These are phyloP conservation scores for Diceros bicornis DNA, from an alignment of 2,797 vertebrate genomes.

Conservation along the genomic window DNA sequence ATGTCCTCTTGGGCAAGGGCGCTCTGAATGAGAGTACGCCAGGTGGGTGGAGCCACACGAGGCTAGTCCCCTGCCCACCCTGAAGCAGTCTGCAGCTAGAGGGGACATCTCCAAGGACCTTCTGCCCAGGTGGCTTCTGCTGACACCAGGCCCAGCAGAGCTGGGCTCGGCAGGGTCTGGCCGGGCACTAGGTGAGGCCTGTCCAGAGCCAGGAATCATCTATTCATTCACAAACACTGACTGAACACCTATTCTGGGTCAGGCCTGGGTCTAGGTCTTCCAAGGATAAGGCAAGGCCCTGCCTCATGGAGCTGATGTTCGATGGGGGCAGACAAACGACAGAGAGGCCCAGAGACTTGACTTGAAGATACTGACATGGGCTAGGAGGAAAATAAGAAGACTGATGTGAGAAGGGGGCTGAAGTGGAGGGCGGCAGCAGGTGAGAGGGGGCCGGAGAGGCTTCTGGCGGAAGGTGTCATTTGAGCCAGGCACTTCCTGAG, in stretches of 20 bases:
- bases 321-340: background rate
- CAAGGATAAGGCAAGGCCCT: background rate
- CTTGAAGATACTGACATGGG: background rate
- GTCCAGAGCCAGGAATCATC: background rate
- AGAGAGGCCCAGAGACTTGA: background rate
- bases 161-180: background rate
- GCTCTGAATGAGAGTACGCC: background rate
- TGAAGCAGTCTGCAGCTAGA: background rate
- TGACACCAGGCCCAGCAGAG: background rate
- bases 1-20: background rate
- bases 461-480: too few species aligned
- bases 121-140: background rate
- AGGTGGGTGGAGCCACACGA: background rate
- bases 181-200: background rate
- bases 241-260: background rate
- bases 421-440: background rate
- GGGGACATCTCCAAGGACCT: background rate
- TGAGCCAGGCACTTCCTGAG: too few species aligned
- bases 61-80: background rate
- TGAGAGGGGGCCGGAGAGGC: background rate
- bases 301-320: background rate
- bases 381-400: background rate
- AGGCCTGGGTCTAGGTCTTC: background rate
- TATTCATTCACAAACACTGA: background rate
- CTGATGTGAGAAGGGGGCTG: background rate